These are phyloP conservation scores for Chlorops oryzae DNA, from an alignment of 1,140 invertebrate genomes.

Conservation along the genomic window DNA sequence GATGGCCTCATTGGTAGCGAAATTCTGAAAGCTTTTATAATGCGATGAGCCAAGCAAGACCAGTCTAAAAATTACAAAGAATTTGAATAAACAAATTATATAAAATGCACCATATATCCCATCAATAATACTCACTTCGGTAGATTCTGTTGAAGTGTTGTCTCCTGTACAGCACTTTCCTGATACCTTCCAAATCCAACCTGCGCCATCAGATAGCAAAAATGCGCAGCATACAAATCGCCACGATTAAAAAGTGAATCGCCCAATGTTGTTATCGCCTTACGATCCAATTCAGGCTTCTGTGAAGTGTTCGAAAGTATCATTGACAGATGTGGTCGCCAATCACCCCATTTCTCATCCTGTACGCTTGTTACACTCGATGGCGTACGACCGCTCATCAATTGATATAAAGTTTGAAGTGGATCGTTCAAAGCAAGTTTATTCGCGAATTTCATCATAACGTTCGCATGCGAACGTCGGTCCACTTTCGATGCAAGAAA, in stretches of 20 bases:
- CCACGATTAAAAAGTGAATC: conserved; percentile 64
- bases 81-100: not conserved
- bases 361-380: conserved; percentile 73
- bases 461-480: conserved; percentile 76
- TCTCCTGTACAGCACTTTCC: conserved; percentile 34
- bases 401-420: conserved; percentile 85
- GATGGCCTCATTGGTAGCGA: conserved; percentile 76
- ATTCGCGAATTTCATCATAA: conserved; percentile 78
- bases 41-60: conserved; percentile 72
- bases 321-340: conserved; percentile 92
- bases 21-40: conserved; percentile 58
- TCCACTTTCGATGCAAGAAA: conserved; percentile 87
- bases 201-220: conserved; percentile 88
- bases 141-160: conserved; percentile 32
- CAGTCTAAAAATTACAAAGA: conserved; percentile 57
- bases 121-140: conserved; percentile 22
- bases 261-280: conserved; percentile 74
- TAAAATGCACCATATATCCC: not conserved
- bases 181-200: conserved; percentile 61
- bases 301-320: conserved; percentile 81
- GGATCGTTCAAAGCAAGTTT: conserved; percentile 81
- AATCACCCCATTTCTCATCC: conserved; percentile 91
- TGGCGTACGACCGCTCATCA: conserved; percentile 80
- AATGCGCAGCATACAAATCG: conserved; percentile 80
- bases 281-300: conserved; percentile 72